phyloP scores from a whole-genome alignment of 1,140 invertebrate genomes.

The Drosophila asahinai region DNA sequence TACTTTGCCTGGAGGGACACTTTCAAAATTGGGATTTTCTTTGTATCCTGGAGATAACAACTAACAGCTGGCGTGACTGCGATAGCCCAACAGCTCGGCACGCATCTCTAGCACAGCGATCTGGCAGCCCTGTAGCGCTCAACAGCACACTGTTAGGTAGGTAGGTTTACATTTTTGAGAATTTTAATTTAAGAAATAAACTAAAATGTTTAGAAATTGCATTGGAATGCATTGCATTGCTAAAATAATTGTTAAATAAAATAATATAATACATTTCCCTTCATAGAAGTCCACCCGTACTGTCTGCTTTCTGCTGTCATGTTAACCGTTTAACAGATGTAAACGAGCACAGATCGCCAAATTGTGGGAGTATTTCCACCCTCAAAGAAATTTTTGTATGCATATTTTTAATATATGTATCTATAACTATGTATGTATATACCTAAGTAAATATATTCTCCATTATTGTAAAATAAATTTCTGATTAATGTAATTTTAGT shows the following conservation, averaged over 20 bases:
- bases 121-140: slow-evolving; percentile 4
- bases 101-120: background rate
- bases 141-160: slow-evolving; percentile 15
- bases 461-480: too few relatives aligned
- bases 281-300: background rate
- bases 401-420: too few relatives aligned
- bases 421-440: too few relatives aligned
- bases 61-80: slow-evolving; percentile 26
- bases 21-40: background rate
- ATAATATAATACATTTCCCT: too few relatives aligned
- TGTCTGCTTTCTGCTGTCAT: background rate
- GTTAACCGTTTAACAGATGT: background rate
- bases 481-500: too few relatives aligned
- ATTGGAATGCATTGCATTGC: too few relatives aligned
- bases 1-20: background rate
- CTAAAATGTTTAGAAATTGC: background rate
- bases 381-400: too few relatives aligned
- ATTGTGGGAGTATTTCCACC: too few relatives aligned
- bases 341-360: background rate
- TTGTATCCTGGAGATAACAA: slow-evolving; percentile 4
- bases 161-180: too few relatives aligned
- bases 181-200: background rate
- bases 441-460: too few relatives aligned
- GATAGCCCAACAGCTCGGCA: background rate
- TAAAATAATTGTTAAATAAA: too few relatives aligned